Percentiles rank a stretch among this genome's conserved stretches.
phyloP scores from a whole-genome alignment of 1,140 invertebrate genomes.

The Thereuonema tuberculata region DNA sequence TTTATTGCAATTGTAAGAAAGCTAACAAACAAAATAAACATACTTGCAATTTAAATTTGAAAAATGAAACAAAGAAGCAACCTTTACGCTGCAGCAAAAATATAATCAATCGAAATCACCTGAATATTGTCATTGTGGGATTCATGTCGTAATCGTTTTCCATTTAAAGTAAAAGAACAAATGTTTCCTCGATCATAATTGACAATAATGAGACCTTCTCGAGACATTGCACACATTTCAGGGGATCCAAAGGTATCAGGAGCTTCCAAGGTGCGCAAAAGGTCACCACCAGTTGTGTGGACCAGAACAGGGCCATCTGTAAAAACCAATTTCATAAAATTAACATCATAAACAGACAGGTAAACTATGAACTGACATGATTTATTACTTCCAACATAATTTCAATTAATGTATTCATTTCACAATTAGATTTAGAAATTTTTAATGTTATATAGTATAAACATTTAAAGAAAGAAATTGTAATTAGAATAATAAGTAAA shows the following conservation, averaged over 20 bases:
- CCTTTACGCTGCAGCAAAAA: not conserved
- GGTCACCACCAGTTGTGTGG: constrained; percentile 94
- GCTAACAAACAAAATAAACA: too few species aligned
- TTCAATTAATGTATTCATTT: too few species aligned
- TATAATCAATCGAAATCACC: constrained; percentile 39
- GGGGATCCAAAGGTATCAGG: constrained; percentile 66
- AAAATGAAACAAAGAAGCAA: too few species aligned
- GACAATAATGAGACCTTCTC: constrained; percentile 92
- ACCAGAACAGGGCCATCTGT: constrained; percentile 88
- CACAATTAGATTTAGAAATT: too few species aligned
- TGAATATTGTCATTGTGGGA: constrained; percentile 90
- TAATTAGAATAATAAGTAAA: too few species aligned
- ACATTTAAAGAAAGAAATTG: too few species aligned
- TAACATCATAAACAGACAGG: too few species aligned
- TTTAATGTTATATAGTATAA: too few species aligned
- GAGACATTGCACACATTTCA: constrained; percentile 77
- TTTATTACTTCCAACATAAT: too few species aligned
- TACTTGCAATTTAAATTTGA: too few species aligned
- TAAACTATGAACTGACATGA: too few species aligned
- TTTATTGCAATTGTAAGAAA: too few species aligned
- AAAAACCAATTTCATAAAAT: constrained; percentile 16
- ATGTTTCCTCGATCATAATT: constrained; percentile 83
- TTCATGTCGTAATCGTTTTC: constrained; percentile 67
- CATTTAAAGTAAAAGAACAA: constrained; percentile 85
- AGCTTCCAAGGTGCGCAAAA: constrained; percentile 78